A percentile compares a stretch with the other conserved stretches of the same genome.
phyloP scores from a whole-genome alignment of 2,113 vertebrate genomes.

The Marmota monax region DNA sequence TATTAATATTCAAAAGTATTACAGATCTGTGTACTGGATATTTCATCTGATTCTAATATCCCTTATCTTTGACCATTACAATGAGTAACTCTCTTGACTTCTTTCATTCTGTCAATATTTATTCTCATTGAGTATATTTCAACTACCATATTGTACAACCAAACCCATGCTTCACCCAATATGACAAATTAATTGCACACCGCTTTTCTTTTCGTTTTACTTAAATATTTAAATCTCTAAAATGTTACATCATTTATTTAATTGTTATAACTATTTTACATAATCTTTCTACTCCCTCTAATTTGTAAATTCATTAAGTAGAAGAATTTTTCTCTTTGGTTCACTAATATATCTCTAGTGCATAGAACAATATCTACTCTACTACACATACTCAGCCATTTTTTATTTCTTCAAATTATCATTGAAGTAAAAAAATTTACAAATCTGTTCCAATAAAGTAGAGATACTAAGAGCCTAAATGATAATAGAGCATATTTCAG shows the following conservation, averaged over 20 bases:
- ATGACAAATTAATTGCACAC: background rate
- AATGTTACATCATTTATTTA: background rate
- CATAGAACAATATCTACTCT: background rate
- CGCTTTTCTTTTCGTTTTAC: background rate
- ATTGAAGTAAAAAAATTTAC: background rate
- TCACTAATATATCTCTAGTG: background rate
- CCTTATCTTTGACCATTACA: background rate
- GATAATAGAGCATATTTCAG: background rate
- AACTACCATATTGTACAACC: background rate
- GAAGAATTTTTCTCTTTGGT: background rate
- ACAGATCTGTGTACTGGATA: background rate
- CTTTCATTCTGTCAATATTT: background rate
- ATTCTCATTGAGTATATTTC: background rate
- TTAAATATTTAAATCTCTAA: slow-evolving; percentile 24
- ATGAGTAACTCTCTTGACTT: background rate
- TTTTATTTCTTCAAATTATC: background rate
- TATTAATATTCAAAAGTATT: background rate
- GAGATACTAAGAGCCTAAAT: background rate
- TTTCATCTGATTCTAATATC: background rate
- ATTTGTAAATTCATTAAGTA: background rate
- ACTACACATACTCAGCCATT: background rate
- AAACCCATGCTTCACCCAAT: accelerated
- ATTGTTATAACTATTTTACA: background rate
- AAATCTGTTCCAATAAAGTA: background rate
- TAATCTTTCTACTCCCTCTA: background rate